Base-by-base conservation (phyloP, 2,888 invertebrate species). In the Lasioglossum marginatum region DNA sequence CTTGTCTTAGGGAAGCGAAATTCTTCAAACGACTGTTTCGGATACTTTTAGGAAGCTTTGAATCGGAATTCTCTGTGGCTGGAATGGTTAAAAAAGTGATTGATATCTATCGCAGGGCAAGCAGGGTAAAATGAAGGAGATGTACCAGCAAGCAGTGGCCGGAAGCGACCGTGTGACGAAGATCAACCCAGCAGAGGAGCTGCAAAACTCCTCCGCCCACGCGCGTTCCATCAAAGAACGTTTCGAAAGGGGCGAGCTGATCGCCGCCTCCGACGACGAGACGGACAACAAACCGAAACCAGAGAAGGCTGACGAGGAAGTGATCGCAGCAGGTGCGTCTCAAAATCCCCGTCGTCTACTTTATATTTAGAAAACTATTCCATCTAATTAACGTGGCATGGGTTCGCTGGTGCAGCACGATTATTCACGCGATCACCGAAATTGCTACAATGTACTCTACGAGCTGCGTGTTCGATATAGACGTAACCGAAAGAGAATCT, bases 131-230 rank as follows among this genome's bases (percentile, higher is more conserved):
- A 97, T 98, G 95, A 98, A 98, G 94, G 98, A 98, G 93, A 97
- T 98, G 96, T 98, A 98, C 94, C 98, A 98, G 93, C 98, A 98
- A 93, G 98, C 98, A 0, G 98, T 98, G 0, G 97, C 97, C 91
- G 98, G 98, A 92, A 97, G 97, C 84, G 98, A 97, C 94, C 96
- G 97, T 45, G 90, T 95, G 78, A 94, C 94, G 66, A 95, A 95
- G 92, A 94, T 94, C 87, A 95, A 95, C 85, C 94, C 95, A 5
- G 93, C 93, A 8, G 95, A 95, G 72, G 95, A 95, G 89, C 94
- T 95, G 77, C 95, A 95, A 84, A 93, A 94, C 86, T 92, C 94
- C 70, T 95, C 94, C 75, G 95, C 96, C 63, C 96, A 96, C 74
- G 96, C 97, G 57, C 94, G 96, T 83, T 96, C 97, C 66, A 97